A percentile compares a stretch with the other conserved stretches of the same genome.
phyloP scores from a whole-genome alignment of 2,797 vertebrate species.

The Peromyscus eremicus region DNA sequence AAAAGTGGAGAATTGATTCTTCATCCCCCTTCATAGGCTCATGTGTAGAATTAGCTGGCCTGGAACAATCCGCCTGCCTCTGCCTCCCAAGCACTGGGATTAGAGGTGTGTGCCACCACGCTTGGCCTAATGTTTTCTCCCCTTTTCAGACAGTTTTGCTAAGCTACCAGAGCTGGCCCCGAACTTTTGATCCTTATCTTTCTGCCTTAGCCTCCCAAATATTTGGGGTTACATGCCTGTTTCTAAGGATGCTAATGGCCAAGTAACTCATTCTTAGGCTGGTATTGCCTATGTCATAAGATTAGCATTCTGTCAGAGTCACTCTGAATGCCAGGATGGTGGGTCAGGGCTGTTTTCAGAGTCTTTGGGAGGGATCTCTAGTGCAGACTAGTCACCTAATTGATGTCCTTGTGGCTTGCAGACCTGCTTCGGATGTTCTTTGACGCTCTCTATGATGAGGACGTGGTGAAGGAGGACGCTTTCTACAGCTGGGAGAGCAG shows the following conservation, averaged over 20 bases:
- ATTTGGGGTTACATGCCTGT: background rate
- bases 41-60: background rate
- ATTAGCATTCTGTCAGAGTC: constrained; percentile 19
- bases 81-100: background rate
- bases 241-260: background rate
- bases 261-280: background rate
- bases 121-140: background rate
- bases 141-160: background rate
- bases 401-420: constrained; percentile 78
- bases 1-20: background rate
- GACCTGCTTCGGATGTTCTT: constrained; percentile 98
- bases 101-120: background rate
- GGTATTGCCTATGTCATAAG: background rate
- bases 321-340: background rate
- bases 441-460: constrained; percentile 96
- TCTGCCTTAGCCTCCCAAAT: background rate
- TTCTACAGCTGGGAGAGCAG: constrained; percentile 99
- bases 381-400: background rate
- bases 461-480: constrained; percentile 97
- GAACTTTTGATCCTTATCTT: background rate
- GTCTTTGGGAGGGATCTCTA: background rate
- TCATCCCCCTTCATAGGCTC: no score
- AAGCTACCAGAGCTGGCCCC: background rate
- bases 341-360: background rate
- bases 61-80: background rate